Evolutionary conservation across 2,888 invertebrate species (phyloP), one percentile per base, ranked within the genome.

Genomic region (Metalampra italica): DNA sequence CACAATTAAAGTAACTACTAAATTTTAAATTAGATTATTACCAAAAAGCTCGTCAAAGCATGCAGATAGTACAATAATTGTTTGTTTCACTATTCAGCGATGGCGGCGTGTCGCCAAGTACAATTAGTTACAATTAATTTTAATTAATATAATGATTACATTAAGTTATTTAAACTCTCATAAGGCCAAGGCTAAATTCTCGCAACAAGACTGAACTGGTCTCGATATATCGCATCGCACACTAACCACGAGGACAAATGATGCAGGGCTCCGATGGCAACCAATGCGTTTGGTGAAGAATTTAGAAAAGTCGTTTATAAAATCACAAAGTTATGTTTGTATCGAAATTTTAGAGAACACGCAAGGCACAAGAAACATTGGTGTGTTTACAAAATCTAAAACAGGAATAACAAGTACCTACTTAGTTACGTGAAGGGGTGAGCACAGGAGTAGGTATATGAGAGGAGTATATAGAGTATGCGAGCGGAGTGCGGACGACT

Each of bases 141-240:
- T 37, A 68, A 66, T 71, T 71, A 78, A 77, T 78, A 81, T 79
- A 82, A 79, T 82, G 83, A 86, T 87, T 88, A 88, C 76, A 87
- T 82, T 84, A 80, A 82, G 75, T 82, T 81, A 81, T 82, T 22
- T 83, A 81, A 80, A 87, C 82, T 89, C 78, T 90, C 87, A 90
- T 89, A 89, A 89, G 88, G 88, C 88, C 88, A 88, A 88, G 88
- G 86, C 88, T 89, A 88, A 89, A 89, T 89, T 89, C 88, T 87
- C 88, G 87, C 88, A 87, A 86, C 84, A 85, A 80, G 78, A 84
- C 84, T 83, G 82, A 82, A 80, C 80, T 68, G 75, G 68, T 72
- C 75, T 78, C 80, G 78, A 73, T 62, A 66, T 72, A 71, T 71
- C 82, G 81, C 82, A 78, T 79, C 82, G 80, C 77, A 75, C 68